These are phyloP conservation scores for Eurystomus gularis DNA, from an alignment of 2,113 vertebrate species.

Conservation along the genomic window DNA sequence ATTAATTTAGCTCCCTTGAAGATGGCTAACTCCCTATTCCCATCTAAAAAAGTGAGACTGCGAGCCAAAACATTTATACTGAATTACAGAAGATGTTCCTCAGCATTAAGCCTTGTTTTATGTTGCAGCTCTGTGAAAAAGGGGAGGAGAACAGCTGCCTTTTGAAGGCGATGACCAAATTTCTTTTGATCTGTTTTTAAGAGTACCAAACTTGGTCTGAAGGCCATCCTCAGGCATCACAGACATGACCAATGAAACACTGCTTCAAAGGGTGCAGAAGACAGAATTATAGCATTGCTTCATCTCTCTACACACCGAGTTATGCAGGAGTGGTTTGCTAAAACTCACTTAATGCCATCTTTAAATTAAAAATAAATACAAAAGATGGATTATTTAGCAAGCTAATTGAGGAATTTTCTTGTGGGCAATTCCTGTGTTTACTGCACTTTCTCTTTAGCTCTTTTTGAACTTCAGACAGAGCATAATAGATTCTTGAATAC, in stretches of 20 bases:
- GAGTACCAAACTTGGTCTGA: not conserved
- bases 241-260: not conserved
- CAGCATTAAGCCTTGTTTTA: not conserved
- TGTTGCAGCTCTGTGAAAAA: not conserved
- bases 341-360: not conserved
- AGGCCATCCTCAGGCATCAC: not conserved
- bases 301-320: not conserved
- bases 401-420: not conserved
- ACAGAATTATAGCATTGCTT: constrained; percentile 14
- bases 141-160: not conserved
- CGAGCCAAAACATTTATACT: not conserved
- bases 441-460: not conserved
- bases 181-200: constrained; percentile 46
- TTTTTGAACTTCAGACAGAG: not conserved
- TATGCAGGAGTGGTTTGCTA: not conserved
- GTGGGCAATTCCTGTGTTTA: not conserved
- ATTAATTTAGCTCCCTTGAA: not conserved
- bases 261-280: constrained; percentile 38
- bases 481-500: not conserved
- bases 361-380: constrained; percentile 18
- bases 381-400: not conserved
- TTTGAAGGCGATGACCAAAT: constrained; percentile 1
- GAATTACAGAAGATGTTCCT: not conserved
- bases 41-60: not conserved
- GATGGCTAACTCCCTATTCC: not conserved